phyloP scores from a whole-genome alignment of 2,888 invertebrate species.

The Drosophila nr. fundita region DNA sequence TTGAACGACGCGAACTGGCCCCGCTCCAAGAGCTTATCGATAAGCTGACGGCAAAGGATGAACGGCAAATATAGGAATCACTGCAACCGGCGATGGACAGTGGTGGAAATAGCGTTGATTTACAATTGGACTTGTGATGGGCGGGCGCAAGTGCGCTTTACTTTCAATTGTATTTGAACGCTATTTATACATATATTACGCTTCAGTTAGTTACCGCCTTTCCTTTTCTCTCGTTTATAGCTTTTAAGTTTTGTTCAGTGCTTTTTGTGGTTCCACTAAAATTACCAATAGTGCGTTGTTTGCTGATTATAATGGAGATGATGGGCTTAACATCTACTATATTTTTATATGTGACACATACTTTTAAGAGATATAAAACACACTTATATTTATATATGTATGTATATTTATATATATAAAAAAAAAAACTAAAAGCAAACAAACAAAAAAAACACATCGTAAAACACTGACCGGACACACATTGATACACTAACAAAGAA shows the following conservation, averaged over 20 bases:
- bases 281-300: conserved; percentile 50
- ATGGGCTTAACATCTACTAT: conserved; percentile 65
- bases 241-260: conserved; percentile 70
- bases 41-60: conserved; percentile 95
- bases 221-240: conserved; percentile 66
- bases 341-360: conserved; percentile 78
- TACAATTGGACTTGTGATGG: conserved; percentile 75
- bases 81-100: conserved; percentile 49
- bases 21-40: conserved; percentile 99
- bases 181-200: conserved; percentile 60
- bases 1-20: conserved; percentile 97
- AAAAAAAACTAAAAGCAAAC: conserved; percentile 29
- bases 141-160: conserved; percentile 39
- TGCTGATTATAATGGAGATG: conserved; percentile 41
- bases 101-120: conserved; percentile 45
- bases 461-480: conserved; percentile 48
- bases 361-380: conserved; percentile 68
- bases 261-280: conserved; percentile 64
- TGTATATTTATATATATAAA: conserved; percentile 45
- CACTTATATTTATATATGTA: conserved; percentile 65
- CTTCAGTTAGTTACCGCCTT: conserved; percentile 76
- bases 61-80: conserved; percentile 88
- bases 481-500: conserved; percentile 63
- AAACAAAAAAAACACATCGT: neutral
- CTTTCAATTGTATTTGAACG: conserved; percentile 44